Base-by-base conservation (phyloP, 2,888 invertebrate species). In the Lochmaea capreae region DNA sequence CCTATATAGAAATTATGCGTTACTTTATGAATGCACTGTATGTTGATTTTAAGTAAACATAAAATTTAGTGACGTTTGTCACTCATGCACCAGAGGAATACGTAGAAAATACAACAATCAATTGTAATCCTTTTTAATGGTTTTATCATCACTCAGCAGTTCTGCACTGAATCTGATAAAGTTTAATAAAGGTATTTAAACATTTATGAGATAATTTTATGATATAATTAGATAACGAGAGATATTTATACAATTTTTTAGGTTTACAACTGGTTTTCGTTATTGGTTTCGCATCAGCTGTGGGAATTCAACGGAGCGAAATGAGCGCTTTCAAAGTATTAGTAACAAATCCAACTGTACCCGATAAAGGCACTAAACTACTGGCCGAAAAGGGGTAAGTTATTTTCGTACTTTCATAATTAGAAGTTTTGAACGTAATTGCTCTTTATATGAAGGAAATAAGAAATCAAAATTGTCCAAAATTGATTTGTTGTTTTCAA, bases 291-390 rank as follows among this genome's bases (percentile, higher is more conserved):
- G 52, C 65, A 22, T 46, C 71, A 8, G 69, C 54, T 49, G n/a
- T 72, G 43, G 67, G 49, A 14, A 65, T 68, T 16, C 33, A 63
- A 18, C 54, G 18, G 46, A 69, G 5, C 49, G 66, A 42, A 9
- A 88, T 87, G 87, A 83, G 81, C 71, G 86, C 83, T 54, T 87
- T 87, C 26, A 88, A 87, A 81, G 88, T 90, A 65, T 83, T 90
- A 33, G 84, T 90, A 18, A 87, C 88, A 2, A 87, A 87, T 70
- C 84, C 84, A n/a, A 86, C 88, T 33, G 84, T 88, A 9, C 89
- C 90, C 0, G 74, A 85, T 72, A 77, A 83, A 22, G 90, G 88
- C 2, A 77, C 89, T 67, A 86, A 89, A 62, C 80, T 89, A 65
- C 83, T 90, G 9, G 81, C 80, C 46, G 78, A 82, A 84, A 83